Evolutionary conservation across 2,113 vertebrate species (phyloP).

Genomic region (Cygnus atratus): DNA sequence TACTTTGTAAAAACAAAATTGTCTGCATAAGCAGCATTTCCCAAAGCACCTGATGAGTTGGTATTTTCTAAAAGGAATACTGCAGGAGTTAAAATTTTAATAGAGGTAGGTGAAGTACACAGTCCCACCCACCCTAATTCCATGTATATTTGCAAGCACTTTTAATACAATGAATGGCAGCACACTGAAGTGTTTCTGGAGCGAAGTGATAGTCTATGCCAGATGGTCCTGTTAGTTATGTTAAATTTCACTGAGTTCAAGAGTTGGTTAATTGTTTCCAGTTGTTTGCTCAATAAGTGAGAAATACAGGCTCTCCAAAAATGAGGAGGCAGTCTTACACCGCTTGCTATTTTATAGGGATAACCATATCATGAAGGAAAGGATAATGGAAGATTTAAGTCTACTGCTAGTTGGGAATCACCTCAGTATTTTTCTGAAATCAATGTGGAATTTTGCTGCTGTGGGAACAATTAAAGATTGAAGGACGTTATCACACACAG

Average conservation of each 20-base stretch:
- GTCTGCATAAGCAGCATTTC: neutral
- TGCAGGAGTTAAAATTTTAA: neutral
- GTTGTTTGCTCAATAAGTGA: conserved; percentile 42
- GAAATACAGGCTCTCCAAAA: conserved; percentile 1
- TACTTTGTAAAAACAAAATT: neutral
- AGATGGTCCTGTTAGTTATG: conserved; percentile 7
- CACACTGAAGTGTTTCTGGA: neutral
- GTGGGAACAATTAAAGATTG: conserved; percentile 26
- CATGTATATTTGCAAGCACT: neutral
- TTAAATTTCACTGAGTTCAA: conserved; percentile 32
- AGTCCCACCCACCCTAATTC: neutral
- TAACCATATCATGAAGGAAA: neutral
- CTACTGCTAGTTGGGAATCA: neutral
- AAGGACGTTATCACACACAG: neutral
- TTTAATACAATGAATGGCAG: neutral
- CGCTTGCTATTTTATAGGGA: neutral
- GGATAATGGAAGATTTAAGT: conserved; percentile 6
- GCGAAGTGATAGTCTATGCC: conserved; percentile 6
- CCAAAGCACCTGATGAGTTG: neutral
- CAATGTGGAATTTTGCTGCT: neutral
- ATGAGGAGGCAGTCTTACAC: neutral
- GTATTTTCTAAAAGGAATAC: neutral
- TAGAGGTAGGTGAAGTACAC: neutral
- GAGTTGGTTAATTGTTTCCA: conserved; percentile 53
- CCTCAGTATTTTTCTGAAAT: neutral